Percentiles rank a stretch among this genome's conserved stretches.
These are phyloP conservation scores for Heterotis niloticus DNA, from an alignment of 2,113 vertebrate genomes.

Conservation along the genomic window DNA sequence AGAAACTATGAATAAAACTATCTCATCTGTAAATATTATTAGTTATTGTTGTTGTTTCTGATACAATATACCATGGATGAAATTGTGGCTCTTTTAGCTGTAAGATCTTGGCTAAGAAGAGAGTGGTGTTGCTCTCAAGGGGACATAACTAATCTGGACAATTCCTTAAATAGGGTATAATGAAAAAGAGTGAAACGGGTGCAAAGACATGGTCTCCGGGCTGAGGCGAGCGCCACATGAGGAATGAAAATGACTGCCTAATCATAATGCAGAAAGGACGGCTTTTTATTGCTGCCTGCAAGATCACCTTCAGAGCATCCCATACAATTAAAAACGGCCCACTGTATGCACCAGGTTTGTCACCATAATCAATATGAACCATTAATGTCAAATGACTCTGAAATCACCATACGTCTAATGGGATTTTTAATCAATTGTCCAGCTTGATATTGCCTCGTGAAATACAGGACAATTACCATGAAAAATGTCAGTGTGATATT, in stretches of 20 bases:
- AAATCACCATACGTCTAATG: too few species aligned
- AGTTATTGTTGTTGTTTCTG: too few species aligned
- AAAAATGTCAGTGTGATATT: neutral
- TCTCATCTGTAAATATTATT: too few species aligned
- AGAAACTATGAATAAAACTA: too few species aligned
- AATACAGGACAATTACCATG: neutral
- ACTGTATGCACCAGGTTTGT: neutral
- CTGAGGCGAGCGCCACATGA: neutral
- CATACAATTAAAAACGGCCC: neutral
- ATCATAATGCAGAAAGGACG: neutral
- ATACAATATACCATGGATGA: too few species aligned
- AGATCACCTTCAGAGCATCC: neutral
- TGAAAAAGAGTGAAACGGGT: constrained; percentile 36
- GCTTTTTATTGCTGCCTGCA: neutral
- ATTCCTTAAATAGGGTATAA: constrained; percentile 38
- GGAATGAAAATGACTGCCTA: neutral
- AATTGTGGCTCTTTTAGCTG: constrained; percentile 30
- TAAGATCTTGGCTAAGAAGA: constrained; percentile 39
- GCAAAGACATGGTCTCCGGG: neutral
- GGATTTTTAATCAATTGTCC: too few species aligned
- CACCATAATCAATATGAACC: neutral
- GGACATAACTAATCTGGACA: constrained; percentile 58
- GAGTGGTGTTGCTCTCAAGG: constrained; percentile 50
- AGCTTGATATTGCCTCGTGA: too few species aligned
- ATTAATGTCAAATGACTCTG: too few species aligned